Evolutionary conservation across 1,140 invertebrate species (phyloP), one percentile per base, ranked within the genome.

Genomic region (Drosophila varians): DNA sequence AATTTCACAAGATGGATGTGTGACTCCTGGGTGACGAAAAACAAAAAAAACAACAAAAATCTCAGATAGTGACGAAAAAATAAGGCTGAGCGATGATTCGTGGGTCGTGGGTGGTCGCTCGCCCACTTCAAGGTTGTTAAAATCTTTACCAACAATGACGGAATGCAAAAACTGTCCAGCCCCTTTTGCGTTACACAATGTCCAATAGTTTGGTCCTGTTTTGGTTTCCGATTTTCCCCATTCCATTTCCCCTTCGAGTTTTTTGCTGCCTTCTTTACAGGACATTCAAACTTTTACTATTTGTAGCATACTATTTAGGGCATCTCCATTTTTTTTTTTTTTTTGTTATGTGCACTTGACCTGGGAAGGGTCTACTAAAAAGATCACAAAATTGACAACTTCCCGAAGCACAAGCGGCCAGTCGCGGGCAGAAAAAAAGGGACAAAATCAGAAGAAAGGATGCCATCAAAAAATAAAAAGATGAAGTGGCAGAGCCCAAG

Each of bases 1-100:
- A 99, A 93, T 93, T 99, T 99, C 64, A 99, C 94, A 71, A 99
- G 94, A 91, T 99, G 98, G 66, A 99, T 98, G 79, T 99, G 95
- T 11, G 94, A 93, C 86, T 95, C 94, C 94, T 95, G 51, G 3
- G 46, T 21, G 28, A 64, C 26, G 21, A 36, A 14, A 28, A 21
- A 48, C n/a, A 28, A 14, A 25, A 3, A 8, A 31, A 31, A 31
- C 26, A 64, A 48, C 19, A n/a, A 26, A 40, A 36, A 36, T 28
- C 28, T 31, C 9, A 11, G 36, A 38, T n/a, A n/a, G 36, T 38
- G n/a, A 38, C 28, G 36, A 38, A 38, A 38, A 16, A 16, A 28
- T 21, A 9, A 43, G 31, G 58, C 12, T 28, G 18, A 38, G 60
- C 45, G 61, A n/a, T 28, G 45, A 14, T 2, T 28, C n/a, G 23